phyloP scores from a whole-genome alignment of 2,797 vertebrate genomes.

The Eidolon dupreanum region DNA sequence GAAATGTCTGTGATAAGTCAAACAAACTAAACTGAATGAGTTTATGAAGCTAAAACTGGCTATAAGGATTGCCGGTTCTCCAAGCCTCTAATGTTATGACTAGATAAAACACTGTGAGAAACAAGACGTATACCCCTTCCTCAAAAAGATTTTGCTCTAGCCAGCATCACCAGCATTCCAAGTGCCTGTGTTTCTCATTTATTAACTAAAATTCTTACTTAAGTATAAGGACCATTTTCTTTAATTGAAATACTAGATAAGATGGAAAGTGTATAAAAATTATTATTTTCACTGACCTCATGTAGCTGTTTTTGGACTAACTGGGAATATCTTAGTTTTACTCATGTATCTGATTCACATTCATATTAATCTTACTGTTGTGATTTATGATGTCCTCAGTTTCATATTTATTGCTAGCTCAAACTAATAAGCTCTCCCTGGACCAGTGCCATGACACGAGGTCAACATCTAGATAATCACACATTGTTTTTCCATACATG shows the following conservation, averaged over 20 bases:
- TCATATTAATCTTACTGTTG: constrained; percentile 47
- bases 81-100: not conserved
- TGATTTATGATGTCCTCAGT: constrained; percentile 59
- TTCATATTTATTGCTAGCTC: constrained; percentile 58
- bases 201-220: not conserved
- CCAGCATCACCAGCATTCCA: not conserved
- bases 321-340: constrained; percentile 7
- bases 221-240: not conserved
- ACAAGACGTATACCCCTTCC: not conserved
- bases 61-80: not conserved
- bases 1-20: not conserved
- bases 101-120: not conserved
- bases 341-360: constrained; percentile 31
- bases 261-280: not conserved
- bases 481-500: constrained; percentile 40
- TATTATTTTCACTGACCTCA: not conserved
- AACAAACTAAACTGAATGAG: not conserved
- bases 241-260: not conserved
- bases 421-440: constrained; percentile 64
- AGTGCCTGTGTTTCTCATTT: not conserved
- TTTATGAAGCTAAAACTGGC: not conserved
- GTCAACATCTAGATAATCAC: constrained; percentile 64
- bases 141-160: not conserved
- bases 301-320: not conserved
- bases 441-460: not conserved